A percentile compares a stretch with the other conserved stretches of the same genome.
Conservation (phyloP, 2,113 vertebrate genomes). For the Bujurquina vittata region DNA sequence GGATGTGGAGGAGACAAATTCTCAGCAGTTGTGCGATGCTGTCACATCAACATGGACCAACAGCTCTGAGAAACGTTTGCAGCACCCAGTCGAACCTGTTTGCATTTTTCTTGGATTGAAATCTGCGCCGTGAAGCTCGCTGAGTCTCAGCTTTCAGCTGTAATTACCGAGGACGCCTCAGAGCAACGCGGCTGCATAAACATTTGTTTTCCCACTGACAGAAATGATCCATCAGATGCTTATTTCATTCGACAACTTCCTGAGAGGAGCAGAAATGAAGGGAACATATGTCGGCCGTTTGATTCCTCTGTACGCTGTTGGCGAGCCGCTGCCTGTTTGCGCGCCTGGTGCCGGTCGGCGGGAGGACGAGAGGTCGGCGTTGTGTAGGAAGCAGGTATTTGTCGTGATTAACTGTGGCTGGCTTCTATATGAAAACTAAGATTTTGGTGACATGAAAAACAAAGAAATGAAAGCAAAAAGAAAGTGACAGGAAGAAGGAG, state of each 20-base stretch:
- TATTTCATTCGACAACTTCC: slow-evolving; percentile 39
- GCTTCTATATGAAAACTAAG: not conserved
- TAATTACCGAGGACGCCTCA: not conserved
- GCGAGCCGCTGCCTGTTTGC: no score
- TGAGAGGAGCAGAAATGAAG: slow-evolving; percentile 36
- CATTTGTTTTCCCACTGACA: slow-evolving; percentile 1
- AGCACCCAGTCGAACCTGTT: no score
- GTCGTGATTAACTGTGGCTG: not conserved
- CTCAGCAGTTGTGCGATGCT: no score
- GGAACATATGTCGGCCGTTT: no score
- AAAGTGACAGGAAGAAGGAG: not conserved
- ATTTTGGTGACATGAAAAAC: not conserved
- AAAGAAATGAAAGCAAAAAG: not conserved
- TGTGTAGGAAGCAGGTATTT: accelerated
- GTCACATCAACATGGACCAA: no score
- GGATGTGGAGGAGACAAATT: no score
- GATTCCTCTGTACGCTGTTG: no score
- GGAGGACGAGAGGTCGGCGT: not conserved
- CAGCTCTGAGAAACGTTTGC: no score
- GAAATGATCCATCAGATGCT: slow-evolving; percentile 41
- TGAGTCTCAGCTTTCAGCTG: no score
- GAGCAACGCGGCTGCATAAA: slow-evolving; percentile 3
- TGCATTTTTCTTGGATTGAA: no score
- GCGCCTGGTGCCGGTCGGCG: not conserved
- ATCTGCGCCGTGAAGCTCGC: no score